phyloP scores from a whole-genome alignment of 2,113 vertebrate genomes.

The Limanda limanda region DNA sequence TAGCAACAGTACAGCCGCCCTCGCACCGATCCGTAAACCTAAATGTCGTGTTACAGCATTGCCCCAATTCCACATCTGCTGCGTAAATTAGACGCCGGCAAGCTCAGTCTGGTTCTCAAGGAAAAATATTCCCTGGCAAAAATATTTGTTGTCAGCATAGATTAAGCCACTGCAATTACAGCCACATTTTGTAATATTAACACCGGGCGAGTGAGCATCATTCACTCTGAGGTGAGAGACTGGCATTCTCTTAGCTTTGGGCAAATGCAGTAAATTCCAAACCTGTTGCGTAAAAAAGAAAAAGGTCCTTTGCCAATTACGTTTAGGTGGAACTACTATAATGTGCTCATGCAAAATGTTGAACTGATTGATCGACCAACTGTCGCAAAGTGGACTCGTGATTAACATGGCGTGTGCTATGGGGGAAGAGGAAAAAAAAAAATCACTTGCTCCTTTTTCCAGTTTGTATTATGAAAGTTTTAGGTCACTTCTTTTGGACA shows the following conservation, averaged over 20 bases:
- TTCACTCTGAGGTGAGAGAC: constrained; percentile 52
- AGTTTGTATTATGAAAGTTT: constrained; percentile 30
- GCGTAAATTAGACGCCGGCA: constrained; percentile 59
- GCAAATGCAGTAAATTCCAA: constrained; percentile 67
- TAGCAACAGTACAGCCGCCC: constrained; percentile 39
- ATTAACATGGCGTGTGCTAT: constrained; percentile 23
- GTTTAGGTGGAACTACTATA: constrained; percentile 48
- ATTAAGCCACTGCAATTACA: constrained; percentile 68
- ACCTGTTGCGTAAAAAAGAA: constrained; percentile 39
- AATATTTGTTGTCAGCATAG: constrained; percentile 74
- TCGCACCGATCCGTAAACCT: constrained; percentile 33
- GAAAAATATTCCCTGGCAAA: constrained; percentile 70
- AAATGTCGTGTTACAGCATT: constrained; percentile 61
- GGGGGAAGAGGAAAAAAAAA: constrained; percentile 13
- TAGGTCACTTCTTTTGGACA: constrained; percentile 20
- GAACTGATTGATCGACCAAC: constrained; percentile 58
- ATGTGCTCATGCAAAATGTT: constrained; percentile 44
- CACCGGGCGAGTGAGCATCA: constrained; percentile 26
- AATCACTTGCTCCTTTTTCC: constrained; percentile 23
- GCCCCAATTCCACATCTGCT: constrained; percentile 73
- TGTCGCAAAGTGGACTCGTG: constrained; percentile 36
- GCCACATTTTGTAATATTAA: constrained; percentile 57
- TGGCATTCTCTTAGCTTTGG: constrained; percentile 57
- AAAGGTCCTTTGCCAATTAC: constrained; percentile 31
- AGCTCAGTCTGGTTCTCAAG: constrained; percentile 60